These are phyloP conservation scores for Gobionotothen gibberifrons DNA, from an alignment of 2,797 vertebrate species.

Conservation along the genomic window DNA sequence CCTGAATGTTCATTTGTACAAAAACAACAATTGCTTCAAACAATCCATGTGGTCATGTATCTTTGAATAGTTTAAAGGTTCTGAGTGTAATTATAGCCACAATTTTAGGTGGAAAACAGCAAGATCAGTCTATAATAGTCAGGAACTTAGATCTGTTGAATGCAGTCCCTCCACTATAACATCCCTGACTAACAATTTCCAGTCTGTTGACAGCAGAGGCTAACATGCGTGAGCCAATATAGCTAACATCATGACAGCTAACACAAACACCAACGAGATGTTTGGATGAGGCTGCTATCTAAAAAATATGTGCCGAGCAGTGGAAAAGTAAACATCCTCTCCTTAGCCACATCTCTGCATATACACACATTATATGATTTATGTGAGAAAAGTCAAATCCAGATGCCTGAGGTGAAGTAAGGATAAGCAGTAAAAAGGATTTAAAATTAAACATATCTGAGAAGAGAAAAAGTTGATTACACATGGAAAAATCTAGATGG, in stretches of 20 bases:
- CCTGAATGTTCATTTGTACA: background rate
- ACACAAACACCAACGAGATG: constrained; percentile 25
- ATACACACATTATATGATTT: background rate
- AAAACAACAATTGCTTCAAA: background rate
- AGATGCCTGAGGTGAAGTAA: background rate
- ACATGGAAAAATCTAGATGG: background rate
- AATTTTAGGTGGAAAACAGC: background rate
- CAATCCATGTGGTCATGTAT: background rate
- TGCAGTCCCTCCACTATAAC: background rate
- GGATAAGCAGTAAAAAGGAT: background rate
- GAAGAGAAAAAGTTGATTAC: background rate
- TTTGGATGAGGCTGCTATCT: constrained; percentile 28
- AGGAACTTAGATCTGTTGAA: constrained; percentile 1
- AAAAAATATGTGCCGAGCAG: constrained; percentile 16
- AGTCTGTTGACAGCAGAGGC: constrained; percentile 15
- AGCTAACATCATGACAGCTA: constrained; percentile 16
- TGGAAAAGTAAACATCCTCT: background rate
- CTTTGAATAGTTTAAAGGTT: background rate
- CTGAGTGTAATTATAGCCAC: too few relatives aligned
- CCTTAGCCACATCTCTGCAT: background rate
- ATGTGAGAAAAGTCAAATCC: constrained; percentile 10
- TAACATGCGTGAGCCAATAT: background rate
- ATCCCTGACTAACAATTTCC: background rate
- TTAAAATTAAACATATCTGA: background rate
- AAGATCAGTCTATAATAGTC: background rate